These are phyloP conservation scores for Ariolimax columbianus DNA, from an alignment of 2,888 invertebrate genomes.

Conservation along the genomic window DNA sequence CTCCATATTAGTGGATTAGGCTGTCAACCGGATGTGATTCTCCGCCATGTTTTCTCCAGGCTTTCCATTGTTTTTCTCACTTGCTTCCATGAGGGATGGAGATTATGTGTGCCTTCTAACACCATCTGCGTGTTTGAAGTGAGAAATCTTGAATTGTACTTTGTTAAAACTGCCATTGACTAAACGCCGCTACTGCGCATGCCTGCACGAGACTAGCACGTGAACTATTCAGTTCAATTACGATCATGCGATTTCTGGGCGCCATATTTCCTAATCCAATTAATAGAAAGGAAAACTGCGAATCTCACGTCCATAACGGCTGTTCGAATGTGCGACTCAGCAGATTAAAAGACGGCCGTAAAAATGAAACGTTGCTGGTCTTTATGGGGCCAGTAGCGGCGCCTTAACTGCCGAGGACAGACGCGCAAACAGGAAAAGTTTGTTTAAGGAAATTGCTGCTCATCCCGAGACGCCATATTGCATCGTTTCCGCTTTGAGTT, in stretches of 20 bases:
- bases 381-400: conserved; percentile 34
- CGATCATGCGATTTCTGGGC: conserved; percentile 41
- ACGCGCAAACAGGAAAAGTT: conserved; percentile 52
- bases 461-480: conserved; percentile 42
- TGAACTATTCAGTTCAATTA: conserved; percentile 49
- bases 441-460: conserved; percentile 50
- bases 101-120: conserved; percentile 22
- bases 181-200: conserved; percentile 35
- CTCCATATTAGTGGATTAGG: conserved; percentile 28
- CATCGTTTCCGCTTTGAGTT: conserved; percentile 46
- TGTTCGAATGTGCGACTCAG: conserved; percentile 43
- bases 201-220: conserved; percentile 42
- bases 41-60: background rate
- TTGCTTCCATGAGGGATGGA: conserved; percentile 11
- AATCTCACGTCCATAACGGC: conserved; percentile 40
- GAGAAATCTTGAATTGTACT: conserved; percentile 29
- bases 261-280: conserved; percentile 52
- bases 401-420: conserved; percentile 42
- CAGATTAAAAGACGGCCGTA: conserved; percentile 49
- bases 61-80: conserved; percentile 23
- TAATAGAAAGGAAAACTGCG: conserved; percentile 47
- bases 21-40: background rate
- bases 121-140: conserved; percentile 48
- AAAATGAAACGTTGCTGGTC: conserved; percentile 49
- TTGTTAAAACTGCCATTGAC: conserved; percentile 12